These are phyloP conservation scores for Monoplex corrugatus DNA, from an alignment of 2,888 invertebrate species.

Conservation along the genomic window DNA sequence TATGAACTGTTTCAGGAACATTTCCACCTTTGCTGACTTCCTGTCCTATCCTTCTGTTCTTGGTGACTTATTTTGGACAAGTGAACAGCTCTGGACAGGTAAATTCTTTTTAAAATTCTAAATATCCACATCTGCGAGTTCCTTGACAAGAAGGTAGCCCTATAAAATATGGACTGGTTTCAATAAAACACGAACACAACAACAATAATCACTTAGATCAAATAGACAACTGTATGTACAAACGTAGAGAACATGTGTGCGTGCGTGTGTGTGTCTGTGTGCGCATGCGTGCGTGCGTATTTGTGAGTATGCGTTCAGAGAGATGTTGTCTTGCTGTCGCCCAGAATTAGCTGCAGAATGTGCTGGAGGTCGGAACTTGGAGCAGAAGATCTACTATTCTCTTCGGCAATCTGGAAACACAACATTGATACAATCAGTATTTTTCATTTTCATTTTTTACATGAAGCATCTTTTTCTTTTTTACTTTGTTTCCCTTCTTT, in stretches of 20 bases:
- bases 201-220: not conserved
- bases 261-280: not conserved
- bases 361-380: not conserved
- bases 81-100: too few species aligned
- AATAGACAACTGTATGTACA: not conserved
- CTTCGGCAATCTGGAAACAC: constrained; percentile 32
- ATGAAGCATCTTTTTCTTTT: too few species aligned
- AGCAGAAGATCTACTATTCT: not conserved
- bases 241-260: not conserved
- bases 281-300: not conserved
- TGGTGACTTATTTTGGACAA: too few species aligned
- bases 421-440: too few species aligned
- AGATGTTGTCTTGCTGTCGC: constrained; percentile 8
- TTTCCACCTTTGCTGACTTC: too few species aligned
- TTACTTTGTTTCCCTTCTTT: too few species aligned
- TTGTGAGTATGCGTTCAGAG: not conserved
- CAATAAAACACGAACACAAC: not conserved
- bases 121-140: too few species aligned
- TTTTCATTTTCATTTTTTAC: too few species aligned
- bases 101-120: too few species aligned
- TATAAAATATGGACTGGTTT: not conserved
- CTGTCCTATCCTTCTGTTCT: too few species aligned
- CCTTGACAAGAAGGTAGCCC: too few species aligned
- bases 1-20: too few species aligned
- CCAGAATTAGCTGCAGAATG: constrained; percentile 2